Evolutionary conservation across 1,140 invertebrate species (phyloP).

Genomic region (Meloidogyne hapla): DNA sequence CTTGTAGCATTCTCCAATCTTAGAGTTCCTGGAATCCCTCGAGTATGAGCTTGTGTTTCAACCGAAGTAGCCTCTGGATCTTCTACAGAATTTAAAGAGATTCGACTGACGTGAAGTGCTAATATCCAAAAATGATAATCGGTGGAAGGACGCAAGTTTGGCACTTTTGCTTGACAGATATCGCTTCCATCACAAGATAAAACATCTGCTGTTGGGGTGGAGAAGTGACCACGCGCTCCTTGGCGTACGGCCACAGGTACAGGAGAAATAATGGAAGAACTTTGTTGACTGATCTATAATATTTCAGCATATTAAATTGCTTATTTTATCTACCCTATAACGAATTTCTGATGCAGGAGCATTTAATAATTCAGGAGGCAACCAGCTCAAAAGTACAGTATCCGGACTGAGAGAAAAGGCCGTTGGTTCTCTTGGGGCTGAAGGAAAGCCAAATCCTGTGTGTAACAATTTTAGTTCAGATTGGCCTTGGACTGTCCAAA

Average conservation of each 20-base stretch:
- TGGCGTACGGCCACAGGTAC: conserved; percentile 43
- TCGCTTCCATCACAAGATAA: conserved; percentile 47
- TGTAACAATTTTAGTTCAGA: conserved; percentile 46
- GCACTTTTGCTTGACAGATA: conserved; percentile 59
- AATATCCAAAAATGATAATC: conserved; percentile 63
- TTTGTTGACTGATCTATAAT: conserved; percentile 48
- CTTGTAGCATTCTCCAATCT: conserved; percentile 59
- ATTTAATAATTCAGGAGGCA: conserved; percentile 54
- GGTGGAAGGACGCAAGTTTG: conserved; percentile 58
- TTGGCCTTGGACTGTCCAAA: conserved; percentile 47
- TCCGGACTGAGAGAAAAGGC: conserved; percentile 56
- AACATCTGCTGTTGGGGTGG: conserved; percentile 48
- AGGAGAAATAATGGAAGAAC: conserved; percentile 26
- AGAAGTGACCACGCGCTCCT: conserved; percentile 41
- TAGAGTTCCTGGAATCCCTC: conserved; percentile 59
- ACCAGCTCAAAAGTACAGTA: conserved; percentile 60
- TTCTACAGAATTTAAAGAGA: conserved; percentile 55
- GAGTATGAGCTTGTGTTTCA: conserved; percentile 52
- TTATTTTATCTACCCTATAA: conserved; percentile 47
- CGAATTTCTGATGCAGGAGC: conserved; percentile 59
- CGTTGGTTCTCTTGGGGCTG: conserved; percentile 52
- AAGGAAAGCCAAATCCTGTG: conserved; percentile 60
- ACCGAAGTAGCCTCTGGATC: conserved; percentile 59
- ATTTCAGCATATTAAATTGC: too few species aligned
- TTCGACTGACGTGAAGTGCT: conserved; percentile 55